Percentiles rank a stretch among this genome's conserved stretches.
Conservation (phyloP, 2,113 vertebrate genomes). For the Carassius carassius region DNA sequence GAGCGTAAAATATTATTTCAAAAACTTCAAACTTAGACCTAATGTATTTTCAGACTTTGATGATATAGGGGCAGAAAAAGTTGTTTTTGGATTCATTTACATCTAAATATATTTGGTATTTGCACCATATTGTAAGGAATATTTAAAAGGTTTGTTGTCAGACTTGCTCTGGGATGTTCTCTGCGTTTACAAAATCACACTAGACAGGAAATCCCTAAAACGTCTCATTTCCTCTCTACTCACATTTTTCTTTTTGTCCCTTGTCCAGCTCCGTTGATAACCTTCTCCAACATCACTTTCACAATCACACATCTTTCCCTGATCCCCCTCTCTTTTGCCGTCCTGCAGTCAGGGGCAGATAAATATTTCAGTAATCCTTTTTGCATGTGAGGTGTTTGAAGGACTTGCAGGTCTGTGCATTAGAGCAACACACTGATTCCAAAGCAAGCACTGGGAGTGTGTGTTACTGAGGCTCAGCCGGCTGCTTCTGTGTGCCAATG, state of each 20-base stretch:
- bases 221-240: conserved; percentile 5
- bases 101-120: neutral
- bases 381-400: conserved; percentile 21
- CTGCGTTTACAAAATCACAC: neutral
- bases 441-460: conserved; percentile 45
- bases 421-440: conserved; percentile 37
- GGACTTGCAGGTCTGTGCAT: conserved; percentile 15
- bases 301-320: conserved; percentile 30
- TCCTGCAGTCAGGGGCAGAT: conserved; percentile 15
- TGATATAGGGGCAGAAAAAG: too few relatives aligned
- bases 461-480: conserved; percentile 1
- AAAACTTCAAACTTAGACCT: neutral
- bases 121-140: neutral
- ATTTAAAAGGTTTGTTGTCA: neutral
- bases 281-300: conserved; percentile 35
- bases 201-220: conserved; percentile 43
- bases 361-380: conserved; percentile 52
- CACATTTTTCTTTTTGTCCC: conserved; percentile 12
- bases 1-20: neutral
- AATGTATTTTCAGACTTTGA: neutral
- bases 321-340: neutral
- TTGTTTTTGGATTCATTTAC: neutral
- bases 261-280: neutral
- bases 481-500: conserved; percentile 28
- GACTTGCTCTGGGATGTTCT: neutral